Evolutionary conservation across 1,140 invertebrate species (phyloP).

Genomic region (Drosophila parabipectinata): DNA sequence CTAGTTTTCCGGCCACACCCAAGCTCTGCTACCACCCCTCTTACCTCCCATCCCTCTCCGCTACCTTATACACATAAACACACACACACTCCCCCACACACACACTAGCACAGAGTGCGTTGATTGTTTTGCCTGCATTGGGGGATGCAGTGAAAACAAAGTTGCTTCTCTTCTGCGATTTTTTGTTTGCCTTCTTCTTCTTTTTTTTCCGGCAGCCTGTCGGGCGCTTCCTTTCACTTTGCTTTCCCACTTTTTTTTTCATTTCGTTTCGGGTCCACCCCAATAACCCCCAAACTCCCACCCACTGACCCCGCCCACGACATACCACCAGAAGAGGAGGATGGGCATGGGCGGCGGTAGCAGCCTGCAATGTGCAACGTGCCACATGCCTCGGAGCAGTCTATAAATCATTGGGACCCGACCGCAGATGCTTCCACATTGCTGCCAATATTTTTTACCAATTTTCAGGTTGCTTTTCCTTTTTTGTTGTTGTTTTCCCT

Average conservation of each 20-base stretch:
- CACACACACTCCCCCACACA: background rate
- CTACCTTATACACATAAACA: background rate
- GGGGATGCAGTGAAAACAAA: slow-evolving; percentile 47
- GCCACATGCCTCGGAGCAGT: slow-evolving; percentile 12
- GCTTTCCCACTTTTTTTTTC: slow-evolving; percentile 1
- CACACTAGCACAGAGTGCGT: background rate
- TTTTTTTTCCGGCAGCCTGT: slow-evolving; percentile 1
- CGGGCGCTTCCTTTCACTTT: slow-evolving; percentile 7
- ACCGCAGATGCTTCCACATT: slow-evolving; percentile 37
- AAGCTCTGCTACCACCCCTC: slow-evolving; percentile 17
- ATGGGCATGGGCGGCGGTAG: too few relatives aligned
- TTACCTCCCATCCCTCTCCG: too few relatives aligned
- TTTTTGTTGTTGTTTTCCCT: background rate
- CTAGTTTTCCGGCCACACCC: slow-evolving; percentile 22
- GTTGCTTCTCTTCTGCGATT: slow-evolving; percentile 24
- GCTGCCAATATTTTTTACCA: slow-evolving; percentile 41
- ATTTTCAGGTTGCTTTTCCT: slow-evolving; percentile 22
- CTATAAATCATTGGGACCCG: slow-evolving; percentile 35
- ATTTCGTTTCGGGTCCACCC: background rate
- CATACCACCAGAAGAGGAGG: background rate
- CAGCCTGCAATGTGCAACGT: background rate
- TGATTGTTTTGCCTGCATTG: slow-evolving; percentile 41
- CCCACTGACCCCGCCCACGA: background rate
- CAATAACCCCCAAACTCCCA: slow-evolving; percentile 6
- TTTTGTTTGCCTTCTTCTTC: slow-evolving; percentile 20